Evolutionary conservation across 1,140 invertebrate species (phyloP).

Genomic region (Drosophila elegans): DNA sequence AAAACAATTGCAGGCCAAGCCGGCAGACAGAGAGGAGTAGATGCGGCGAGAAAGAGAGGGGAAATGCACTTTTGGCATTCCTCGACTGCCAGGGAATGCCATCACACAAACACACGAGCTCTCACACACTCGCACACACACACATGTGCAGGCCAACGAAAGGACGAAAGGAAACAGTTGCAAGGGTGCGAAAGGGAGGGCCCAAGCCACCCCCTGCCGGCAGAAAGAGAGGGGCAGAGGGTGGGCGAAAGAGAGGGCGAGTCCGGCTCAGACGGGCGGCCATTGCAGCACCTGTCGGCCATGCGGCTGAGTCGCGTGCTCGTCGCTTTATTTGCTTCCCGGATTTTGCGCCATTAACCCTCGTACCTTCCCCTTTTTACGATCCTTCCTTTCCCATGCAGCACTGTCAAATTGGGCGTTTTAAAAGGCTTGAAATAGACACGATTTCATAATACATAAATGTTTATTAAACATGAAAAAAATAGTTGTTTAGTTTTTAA

Average conservation of each 20-base stretch:
- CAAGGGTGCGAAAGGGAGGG: conserved; percentile 22
- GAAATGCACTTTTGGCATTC: conserved; percentile 79
- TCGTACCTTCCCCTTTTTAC: conserved; percentile 13
- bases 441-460: not conserved
- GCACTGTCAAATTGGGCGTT: not conserved
- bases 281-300: conserved; percentile 83
- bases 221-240: conserved; percentile 18
- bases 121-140: conserved; percentile 28
- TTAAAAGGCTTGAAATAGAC: not conserved
- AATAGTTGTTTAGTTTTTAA: too few relatives aligned
- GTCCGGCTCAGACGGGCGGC: conserved; percentile 53
- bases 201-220: conserved; percentile 38
- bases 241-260: conserved; percentile 14
- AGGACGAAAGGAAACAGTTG: conserved; percentile 68
- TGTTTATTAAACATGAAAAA: too few relatives aligned
- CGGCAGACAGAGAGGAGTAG: conserved; percentile 10
- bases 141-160: conserved; percentile 22
- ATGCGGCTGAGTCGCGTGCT: conserved; percentile 63
- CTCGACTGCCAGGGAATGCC: conserved; percentile 72
- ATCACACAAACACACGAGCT: conserved; percentile 39
- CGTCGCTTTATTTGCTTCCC: conserved; percentile 52
- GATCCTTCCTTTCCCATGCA: not conserved
- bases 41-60: conserved; percentile 18
- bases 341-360: conserved; percentile 79
- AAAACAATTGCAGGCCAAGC: conserved; percentile 76